Evolutionary conservation across 2,888 invertebrate genomes (phyloP), one percentile per base, ranked within the genome.

Genomic region (Cephus pulcher): DNA sequence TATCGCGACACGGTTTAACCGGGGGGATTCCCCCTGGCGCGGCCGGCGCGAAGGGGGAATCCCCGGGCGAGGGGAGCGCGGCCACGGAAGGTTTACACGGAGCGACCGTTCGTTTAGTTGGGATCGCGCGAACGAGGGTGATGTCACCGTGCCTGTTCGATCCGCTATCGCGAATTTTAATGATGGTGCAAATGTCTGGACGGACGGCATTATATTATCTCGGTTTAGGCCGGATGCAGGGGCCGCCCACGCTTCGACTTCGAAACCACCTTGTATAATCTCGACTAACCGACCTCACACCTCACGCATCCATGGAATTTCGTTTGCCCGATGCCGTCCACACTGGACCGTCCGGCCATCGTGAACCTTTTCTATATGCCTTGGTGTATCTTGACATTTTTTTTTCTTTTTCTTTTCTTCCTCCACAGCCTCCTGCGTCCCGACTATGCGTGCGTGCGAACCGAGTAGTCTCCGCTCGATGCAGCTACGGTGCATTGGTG

Each of bases 101-200:
- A 85, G 86, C 84, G 86, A 87, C 86, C 86, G 87, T 89, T 89
- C 89, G 90, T 90, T 90, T 90, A 89, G 90, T 88, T 88, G 88
- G 87, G 85, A 85, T 86, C 88, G 88, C 87, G 90, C 88, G 88
- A 90, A 89, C 89, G 89, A 88, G 90, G 90, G 88, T 90, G 90
- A 90, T 91, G 91, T 90, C 90, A 90, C 88, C 87, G 88, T 85
- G 88, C 89, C 89, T 89, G 91, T 91, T 91, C 90, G 91, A 91
- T 91, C 89, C 88, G 89, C 90, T 91, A 91, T 91, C 91, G 91
- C 91, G 91, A 91, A 91, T 91, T 91, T 91, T 91, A 91, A 91
- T 91, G 91, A 91, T 88, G 91, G 89, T 91, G 91, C 91, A 91
- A 91, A 91, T 91, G 91, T 90, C 89, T 87, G 87, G 87, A 83